Base-by-base conservation (phyloP, 2,888 invertebrate species). In the Drosophila histrio region DNA sequence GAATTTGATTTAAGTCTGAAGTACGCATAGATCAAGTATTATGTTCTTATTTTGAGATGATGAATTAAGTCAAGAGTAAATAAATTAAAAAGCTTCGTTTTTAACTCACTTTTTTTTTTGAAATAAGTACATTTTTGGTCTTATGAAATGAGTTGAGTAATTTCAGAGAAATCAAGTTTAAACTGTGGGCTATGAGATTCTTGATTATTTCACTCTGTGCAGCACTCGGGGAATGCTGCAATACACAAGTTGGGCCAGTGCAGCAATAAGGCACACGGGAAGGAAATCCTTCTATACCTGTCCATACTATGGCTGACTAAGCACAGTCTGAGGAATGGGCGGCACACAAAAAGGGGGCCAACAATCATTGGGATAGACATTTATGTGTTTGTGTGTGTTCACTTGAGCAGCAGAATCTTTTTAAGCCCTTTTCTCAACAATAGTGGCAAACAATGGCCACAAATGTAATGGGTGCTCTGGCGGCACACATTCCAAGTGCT, bases 401-500 rank as follows among this genome's bases (percentile, higher is more conserved):
- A 41, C 44, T 30, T 22, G 53, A 38, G 38, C 54, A 49, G 64
- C 58, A 64, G 34, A 32, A 39, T 52, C 62, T 66, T 62, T 70
- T 64, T 63, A 79, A 68, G 64, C 64, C 66, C 63, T 76, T 78
- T 73, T 75, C 28, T 67, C 63, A 72, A 79, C 72, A 77, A 79
- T 72, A 61, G 68, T 65, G 54, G 61, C 79, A 76, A 76, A 77
- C 77, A 77, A 77, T 77, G 75, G 68, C 60, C 43, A 67, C 79
- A 64, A 74, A 79, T 77, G 61, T 71, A 74, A 78, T 77, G 75
- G 75, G 24, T 59, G 75, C 79, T 66, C 59, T 57, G 57, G 67
- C 76, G 66, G 58, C 79, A 72, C 78, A 79, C 60, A 75, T 79
- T 67, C 66, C 79, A 57, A 66, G 76, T 71, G 76, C 32, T 43